Evolutionary conservation across 2,113 vertebrate species (phyloP).

Genomic region (Percopsis transmontana): DNA sequence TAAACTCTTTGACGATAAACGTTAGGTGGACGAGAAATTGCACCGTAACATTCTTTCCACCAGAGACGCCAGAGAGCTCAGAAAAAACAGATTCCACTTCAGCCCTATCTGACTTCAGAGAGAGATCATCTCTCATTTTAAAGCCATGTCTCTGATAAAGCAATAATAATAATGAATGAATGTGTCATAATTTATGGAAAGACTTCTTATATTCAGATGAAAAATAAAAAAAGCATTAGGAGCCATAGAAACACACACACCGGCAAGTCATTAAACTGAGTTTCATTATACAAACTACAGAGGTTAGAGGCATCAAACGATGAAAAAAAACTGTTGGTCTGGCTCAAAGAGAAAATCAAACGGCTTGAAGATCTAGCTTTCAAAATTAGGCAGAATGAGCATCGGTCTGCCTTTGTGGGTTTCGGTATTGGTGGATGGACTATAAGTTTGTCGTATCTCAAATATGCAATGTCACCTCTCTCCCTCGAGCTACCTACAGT

Average conservation of each 20-base stretch:
- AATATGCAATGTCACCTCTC: constrained; percentile 22
- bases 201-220: constrained; percentile 10
- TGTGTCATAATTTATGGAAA: constrained; percentile 14
- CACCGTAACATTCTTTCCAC: background rate
- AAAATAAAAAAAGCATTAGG: background rate
- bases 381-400: background rate
- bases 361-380: background rate
- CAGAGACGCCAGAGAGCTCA: background rate
- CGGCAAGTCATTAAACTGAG: background rate
- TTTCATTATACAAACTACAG: background rate
- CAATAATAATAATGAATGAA: constrained; percentile 22
- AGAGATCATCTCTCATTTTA: background rate
- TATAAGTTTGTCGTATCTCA: constrained; percentile 16
- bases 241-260: background rate
- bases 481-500: background rate
- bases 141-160: constrained; percentile 27
- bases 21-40: background rate
- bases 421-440: constrained; percentile 19
- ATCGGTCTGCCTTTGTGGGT: background rate
- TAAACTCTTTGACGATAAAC: background rate
- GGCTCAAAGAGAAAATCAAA: background rate
- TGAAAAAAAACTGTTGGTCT: background rate
- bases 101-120: background rate
- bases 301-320: background rate
- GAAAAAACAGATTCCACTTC: background rate